phyloP scores from a whole-genome alignment of 2,797 vertebrate genomes.

The Limosa lapponica region DNA sequence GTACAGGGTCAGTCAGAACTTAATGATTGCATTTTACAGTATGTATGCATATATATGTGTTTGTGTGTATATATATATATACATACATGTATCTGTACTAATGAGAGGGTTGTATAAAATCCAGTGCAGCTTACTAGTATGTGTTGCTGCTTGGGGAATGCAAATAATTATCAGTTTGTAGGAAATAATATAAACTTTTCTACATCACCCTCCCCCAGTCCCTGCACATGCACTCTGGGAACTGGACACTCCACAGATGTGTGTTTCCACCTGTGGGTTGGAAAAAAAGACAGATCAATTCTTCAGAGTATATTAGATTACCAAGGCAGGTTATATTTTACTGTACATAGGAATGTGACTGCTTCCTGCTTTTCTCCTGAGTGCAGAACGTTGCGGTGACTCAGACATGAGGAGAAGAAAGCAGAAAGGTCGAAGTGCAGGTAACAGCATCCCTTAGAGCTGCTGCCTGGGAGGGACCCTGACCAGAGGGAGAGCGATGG shows the following conservation, averaged over 20 bases:
- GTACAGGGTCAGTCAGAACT: background rate
- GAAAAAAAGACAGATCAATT: conserved; percentile 28
- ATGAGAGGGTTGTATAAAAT: background rate
- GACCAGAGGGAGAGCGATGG: background rate
- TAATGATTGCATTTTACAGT: background rate
- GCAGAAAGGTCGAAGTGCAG: background rate
- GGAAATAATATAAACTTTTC: background rate
- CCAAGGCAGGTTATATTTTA: conserved; percentile 15
- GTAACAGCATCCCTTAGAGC: background rate
- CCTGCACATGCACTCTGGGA: conserved; percentile 28
- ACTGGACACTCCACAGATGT: background rate
- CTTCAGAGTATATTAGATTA: background rate
- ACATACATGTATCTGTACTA: background rate
- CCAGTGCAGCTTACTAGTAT: background rate
- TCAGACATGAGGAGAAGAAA: background rate
- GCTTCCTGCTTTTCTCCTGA: conserved; percentile 4
- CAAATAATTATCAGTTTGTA: background rate
- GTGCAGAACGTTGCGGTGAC: background rate
- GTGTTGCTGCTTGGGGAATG: background rate
- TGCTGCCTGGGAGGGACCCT: background rate
- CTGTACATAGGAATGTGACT: conserved; percentile 2
- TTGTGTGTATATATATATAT: background rate
- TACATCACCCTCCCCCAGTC: background rate
- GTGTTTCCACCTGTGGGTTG: background rate
- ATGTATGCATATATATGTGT: background rate